phyloP scores from a whole-genome alignment of 2,113 vertebrate species.

The Suricata suricatta region DNA sequence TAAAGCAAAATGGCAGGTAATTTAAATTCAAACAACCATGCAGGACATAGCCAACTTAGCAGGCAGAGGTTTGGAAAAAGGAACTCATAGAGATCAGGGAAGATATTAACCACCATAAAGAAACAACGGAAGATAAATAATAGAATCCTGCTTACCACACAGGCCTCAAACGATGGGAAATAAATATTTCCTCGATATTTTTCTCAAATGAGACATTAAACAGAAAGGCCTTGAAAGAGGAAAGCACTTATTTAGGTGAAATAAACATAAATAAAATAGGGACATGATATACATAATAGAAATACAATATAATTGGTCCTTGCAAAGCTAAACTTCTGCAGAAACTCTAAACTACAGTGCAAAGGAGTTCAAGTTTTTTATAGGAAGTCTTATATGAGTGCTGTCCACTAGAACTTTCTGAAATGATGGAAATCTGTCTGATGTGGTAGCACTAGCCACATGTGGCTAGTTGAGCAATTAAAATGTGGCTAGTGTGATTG shows the following conservation, averaged over 20 bases:
- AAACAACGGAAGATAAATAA: slow-evolving; percentile 53
- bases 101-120: slow-evolving; percentile 20
- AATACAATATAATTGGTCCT: neutral
- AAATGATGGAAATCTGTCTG: neutral
- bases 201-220: slow-evolving; percentile 39
- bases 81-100: neutral
- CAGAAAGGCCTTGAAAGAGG: slow-evolving; percentile 28
- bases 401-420: neutral
- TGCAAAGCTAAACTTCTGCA: neutral
- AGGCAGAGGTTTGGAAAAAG: neutral
- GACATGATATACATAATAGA: neutral
- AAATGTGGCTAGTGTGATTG: neutral
- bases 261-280: slow-evolving; percentile 45
- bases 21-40: slow-evolving; percentile 53
- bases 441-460: neutral
- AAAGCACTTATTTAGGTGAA: slow-evolving; percentile 29
- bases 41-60: neutral
- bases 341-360: neutral
- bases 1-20: slow-evolving; percentile 27
- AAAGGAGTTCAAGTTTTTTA: neutral
- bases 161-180: neutral
- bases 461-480: neutral
- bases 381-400: neutral
- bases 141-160: neutral
- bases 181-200: slow-evolving; percentile 45